Percentiles rank a stretch among this genome's conserved stretches.
Evolutionary conservation across 2,113 vertebrate genomes (phyloP).

Genomic region (Microcebus ravelobensis): DNA sequence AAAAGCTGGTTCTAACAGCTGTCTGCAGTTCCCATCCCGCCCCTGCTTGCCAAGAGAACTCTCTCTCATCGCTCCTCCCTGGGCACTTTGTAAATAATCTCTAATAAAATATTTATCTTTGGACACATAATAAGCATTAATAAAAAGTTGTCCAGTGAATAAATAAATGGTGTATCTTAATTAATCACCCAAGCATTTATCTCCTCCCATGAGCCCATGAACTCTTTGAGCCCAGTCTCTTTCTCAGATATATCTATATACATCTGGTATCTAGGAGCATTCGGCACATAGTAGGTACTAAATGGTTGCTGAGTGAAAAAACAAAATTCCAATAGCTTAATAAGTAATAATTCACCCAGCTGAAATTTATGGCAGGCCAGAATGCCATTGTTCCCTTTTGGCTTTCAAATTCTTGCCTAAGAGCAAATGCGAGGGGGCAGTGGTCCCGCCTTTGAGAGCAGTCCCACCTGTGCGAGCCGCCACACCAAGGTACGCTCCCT

Average conservation of each 20-base stretch:
- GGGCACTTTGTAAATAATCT: neutral
- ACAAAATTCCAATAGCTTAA: neutral
- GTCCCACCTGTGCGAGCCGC: accelerated
- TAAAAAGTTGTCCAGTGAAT: neutral
- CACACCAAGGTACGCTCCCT: accelerated
- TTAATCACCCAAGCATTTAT: neutral
- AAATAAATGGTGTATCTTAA: neutral
- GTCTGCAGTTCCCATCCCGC: neutral
- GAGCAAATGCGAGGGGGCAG: neutral
- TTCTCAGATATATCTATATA: neutral
- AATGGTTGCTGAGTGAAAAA: neutral
- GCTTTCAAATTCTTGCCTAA: neutral
- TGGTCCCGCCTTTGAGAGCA: accelerated
- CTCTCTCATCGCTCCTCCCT: neutral
- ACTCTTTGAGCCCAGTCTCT: neutral
- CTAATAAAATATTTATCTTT: neutral
- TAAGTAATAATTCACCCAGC: neutral
- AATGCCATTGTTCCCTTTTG: neutral
- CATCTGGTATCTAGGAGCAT: neutral
- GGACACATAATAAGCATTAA: neutral
- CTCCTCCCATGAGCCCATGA: neutral
- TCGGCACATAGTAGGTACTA: neutral
- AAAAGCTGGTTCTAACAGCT: neutral
- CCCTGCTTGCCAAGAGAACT: neutral
- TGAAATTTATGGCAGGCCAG: neutral